A percentile compares a stretch with the other conserved stretches of the same genome.
Conservation (phyloP, 2,797 vertebrate genomes). For the Chiloscyllium punctatum region DNA sequence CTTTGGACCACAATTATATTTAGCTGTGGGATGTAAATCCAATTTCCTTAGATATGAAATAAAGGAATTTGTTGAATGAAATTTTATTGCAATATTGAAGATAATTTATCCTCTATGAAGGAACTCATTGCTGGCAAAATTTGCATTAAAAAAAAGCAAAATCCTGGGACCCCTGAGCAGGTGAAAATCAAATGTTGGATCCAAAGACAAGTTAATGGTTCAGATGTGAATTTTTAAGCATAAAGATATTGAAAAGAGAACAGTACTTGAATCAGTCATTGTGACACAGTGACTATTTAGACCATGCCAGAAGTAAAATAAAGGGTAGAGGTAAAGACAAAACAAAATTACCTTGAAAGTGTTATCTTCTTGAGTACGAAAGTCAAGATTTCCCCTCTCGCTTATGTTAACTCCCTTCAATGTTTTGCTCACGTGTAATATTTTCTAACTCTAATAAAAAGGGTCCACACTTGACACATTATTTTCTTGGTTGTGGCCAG, state of each 20-base stretch:
- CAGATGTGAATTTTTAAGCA: neutral
- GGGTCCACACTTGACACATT: neutral
- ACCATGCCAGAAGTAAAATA: neutral
- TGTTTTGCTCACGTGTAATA: neutral
- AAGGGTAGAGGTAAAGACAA: neutral
- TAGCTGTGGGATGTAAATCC: neutral
- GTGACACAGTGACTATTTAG: no score
- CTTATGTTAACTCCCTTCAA: neutral
- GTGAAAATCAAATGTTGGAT: neutral
- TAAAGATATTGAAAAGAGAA: neutral
- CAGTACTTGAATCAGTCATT: neutral
- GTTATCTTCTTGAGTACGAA: neutral
- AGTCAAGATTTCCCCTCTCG: neutral
- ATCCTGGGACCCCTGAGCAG: neutral
- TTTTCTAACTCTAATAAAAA: neutral
- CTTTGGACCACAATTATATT: neutral
- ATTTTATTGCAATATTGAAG: neutral
- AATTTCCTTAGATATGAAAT: neutral
- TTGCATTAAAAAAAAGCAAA: neutral
- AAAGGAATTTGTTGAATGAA: neutral
- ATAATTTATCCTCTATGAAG: neutral
- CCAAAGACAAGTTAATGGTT: neutral
- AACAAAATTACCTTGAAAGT: neutral
- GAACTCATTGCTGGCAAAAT: neutral
- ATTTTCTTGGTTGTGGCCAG: neutral